Conservation (phyloP, 2,113 vertebrate species). For the Dipodomys spectabilis region DNA sequence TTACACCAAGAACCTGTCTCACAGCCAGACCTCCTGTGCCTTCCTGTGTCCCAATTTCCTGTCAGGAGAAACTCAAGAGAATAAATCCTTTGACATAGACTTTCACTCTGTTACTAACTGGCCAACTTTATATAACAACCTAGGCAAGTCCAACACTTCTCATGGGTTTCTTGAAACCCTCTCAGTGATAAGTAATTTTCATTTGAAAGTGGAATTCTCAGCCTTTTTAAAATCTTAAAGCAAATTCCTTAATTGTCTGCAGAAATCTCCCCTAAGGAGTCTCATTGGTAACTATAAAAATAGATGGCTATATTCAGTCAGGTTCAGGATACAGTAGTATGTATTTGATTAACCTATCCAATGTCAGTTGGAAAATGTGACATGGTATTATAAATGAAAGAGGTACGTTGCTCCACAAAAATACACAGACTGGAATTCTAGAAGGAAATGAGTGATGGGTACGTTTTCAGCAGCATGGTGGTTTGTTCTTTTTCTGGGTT, state of each 20-base stretch:
- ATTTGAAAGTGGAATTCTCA: neutral
- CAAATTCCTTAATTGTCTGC: neutral
- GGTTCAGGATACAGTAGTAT: conserved; percentile 32
- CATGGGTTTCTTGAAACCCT: neutral
- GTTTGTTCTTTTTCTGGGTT: conserved; percentile 10
- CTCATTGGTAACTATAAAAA: conserved; percentile 71
- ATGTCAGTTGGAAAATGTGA: conserved; percentile 64
- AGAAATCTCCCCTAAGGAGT: neutral
- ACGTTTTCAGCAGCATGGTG: neutral
- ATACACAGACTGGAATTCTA: neutral
- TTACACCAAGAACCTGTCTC: neutral
- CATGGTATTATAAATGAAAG: conserved; percentile 60
- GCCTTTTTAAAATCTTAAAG: neutral
- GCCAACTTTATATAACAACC: neutral
- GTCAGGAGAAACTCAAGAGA: neutral
- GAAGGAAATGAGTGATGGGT: neutral
- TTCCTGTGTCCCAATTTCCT: conserved; percentile 35
- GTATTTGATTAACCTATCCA: conserved; percentile 58
- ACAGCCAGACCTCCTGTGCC: neutral
- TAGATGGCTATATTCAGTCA: conserved; percentile 60
- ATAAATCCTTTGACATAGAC: conserved; percentile 2
- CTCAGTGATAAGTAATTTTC: conserved; percentile 39
- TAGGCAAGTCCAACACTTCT: neutral
- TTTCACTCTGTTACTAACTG: neutral
- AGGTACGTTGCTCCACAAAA: conserved; percentile 51